A percentile compares a stretch with the other conserved stretches of the same genome.
phyloP scores from a whole-genome alignment of 2,888 invertebrate genomes.

The Dione vanillae region DNA sequence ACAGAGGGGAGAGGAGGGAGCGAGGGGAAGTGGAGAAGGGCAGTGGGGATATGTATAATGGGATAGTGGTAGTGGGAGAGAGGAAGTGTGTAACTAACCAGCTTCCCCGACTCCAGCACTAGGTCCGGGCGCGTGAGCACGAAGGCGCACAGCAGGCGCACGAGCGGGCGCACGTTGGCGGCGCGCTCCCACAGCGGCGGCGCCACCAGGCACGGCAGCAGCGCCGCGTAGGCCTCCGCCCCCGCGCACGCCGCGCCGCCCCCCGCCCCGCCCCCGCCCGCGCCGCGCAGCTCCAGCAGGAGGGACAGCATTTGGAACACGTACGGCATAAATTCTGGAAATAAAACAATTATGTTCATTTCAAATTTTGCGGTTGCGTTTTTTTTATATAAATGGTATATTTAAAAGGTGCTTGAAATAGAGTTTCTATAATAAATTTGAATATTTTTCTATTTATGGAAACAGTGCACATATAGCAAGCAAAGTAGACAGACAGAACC shows the following conservation, averaged over 20 bases:
- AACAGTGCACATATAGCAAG: too few species aligned
- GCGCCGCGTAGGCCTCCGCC: constrained; percentile 92
- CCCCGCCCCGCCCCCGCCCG: constrained; percentile 59
- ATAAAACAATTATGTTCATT: neutral
- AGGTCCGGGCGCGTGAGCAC: constrained; percentile 78
- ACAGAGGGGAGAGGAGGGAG: too few species aligned
- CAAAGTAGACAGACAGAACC: too few species aligned
- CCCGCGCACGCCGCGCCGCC: constrained; percentile 76
- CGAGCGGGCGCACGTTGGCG: constrained; percentile 97
- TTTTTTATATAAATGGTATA: too few species aligned
- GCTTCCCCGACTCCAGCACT: constrained; percentile 85
- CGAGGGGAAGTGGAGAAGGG: too few species aligned
- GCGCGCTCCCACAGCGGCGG: constrained; percentile 97
- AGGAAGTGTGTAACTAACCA: too few species aligned
- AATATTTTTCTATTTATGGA: too few species aligned
- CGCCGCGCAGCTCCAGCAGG: constrained; percentile 90
- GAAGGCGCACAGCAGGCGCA: constrained; percentile 95
- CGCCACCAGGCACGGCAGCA: constrained; percentile 95
- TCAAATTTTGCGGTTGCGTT: too few species aligned
- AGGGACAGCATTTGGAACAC: constrained; percentile 98
- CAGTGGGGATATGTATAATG: too few species aligned
- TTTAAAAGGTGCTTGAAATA: too few species aligned
- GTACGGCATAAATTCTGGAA: constrained; percentile 97
- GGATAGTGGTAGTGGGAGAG: too few species aligned
- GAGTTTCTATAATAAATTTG: too few species aligned